Base-by-base conservation (phyloP, 2,797 vertebrate genomes). In the Philypnodon macrostomus region DNA sequence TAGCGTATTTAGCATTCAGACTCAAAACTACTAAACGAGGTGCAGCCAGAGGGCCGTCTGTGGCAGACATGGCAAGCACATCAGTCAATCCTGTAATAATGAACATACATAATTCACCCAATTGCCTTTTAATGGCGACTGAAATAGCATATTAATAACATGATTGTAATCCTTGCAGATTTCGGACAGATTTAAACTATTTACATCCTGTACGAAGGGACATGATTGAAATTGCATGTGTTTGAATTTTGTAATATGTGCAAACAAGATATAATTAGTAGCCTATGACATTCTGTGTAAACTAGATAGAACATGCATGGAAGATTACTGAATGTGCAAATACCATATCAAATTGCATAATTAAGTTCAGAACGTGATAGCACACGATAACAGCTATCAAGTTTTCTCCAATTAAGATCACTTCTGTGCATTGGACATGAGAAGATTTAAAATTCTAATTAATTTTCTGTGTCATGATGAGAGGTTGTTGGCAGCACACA, bases 51-150 rank as follows among this genome's bases (percentile, higher is more conserved):
- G 21, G 39, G 14, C 40, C 30, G 29, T 44, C 14, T 44, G 24
- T 17, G 15, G 7, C 8, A 44, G 9, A 15, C 40, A 16, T 44
- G 40, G 26, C 26, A 27, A 10, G 26, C n/a, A n/a, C 15, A 44
- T 44, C 41, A 18, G 15, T 44, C 41, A 30, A 11, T 44, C 26
- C 26, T 30, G 40, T 27, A 26, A 29, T 30, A 18, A 18, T 30
- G 26, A 30, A 18, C n/a, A 18, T 30, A 44, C 11, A 44, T 41
- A 26, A 41, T 41, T 41, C 39, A 41, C 16, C 13, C 23, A 26
- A 41, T 41, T 41, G 23, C 23, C 21, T 26, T 41, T 41, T 41
- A 41, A 41, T 41, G 21, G 26, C 13, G 39, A 41, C 13, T 23
- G 26, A 41, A 41, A 16, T 41, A 26, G 21, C 39, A 41, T 41